Evolutionary conservation across 1,140 invertebrate genomes (phyloP), one percentile per base, ranked within the genome.

Genomic region (Thrips palmi): DNA sequence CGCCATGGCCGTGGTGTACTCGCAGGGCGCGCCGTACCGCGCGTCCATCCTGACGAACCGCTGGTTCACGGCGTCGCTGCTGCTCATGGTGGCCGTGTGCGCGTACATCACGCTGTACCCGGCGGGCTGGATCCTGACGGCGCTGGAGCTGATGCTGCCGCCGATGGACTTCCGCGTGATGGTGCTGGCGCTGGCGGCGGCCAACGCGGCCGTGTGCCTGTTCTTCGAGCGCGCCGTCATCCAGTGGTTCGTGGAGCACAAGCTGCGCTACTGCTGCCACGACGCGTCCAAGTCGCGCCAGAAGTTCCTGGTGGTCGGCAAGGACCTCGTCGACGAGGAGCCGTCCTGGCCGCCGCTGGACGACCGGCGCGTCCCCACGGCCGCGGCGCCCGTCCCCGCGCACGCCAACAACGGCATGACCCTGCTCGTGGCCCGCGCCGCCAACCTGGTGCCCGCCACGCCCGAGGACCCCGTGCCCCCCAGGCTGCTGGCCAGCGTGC

Each of bases 1-100:
- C 18, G 82, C 74, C 11, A 63, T 92, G 48, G 84, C 85, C 1
- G 67, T 94, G 44, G 74, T 84, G 5, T 97, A 89, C 55, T 88
- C 85, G 0, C 80, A 83, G 48, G 91, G 91, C 0, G 73, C 77
- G 21, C 92, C 92, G 0, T 94, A 91, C 51, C 65, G 92, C 18
- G 74, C 75, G 50, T 67, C 77, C 0, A 69, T 97, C 1, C 76
- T 76, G 32, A 85, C 78, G 0, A 96, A 94, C 52, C 61, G 54
- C 39, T 57, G 68, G 1, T 68, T 84, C 1, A 66, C 77, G 24
- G 47, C 62, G 1, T 71, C 74, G 18, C 52, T 87, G 5, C 21
- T 77, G 10, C 17, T 74, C 2, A 71, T 78, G 52, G 69, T 68
- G 0, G 45, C 52, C 1, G 37, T 80, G 14, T 76, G 76, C 38